phyloP scores from a whole-genome alignment of 1,140 invertebrate species.

The Cydia splendana region DNA sequence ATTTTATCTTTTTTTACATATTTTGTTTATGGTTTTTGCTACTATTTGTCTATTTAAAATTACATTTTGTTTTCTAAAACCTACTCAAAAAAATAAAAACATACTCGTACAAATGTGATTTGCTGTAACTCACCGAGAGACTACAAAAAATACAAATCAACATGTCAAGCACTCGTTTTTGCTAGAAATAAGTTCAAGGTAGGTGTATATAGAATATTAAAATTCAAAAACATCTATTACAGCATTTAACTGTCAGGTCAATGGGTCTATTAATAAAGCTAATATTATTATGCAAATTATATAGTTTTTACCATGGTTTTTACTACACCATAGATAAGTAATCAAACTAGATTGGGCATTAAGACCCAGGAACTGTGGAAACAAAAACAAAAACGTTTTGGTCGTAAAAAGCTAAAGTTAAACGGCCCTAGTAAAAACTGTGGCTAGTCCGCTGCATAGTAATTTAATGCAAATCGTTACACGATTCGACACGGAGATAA shows the following conservation, averaged over 20 bases:
- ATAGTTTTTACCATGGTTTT: not conserved
- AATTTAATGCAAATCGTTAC: conserved; percentile 3
- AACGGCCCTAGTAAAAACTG: not conserved
- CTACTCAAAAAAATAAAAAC: no score
- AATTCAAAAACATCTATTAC: no score
- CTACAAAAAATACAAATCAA: not conserved
- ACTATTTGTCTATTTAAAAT: no score
- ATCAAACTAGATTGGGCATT: not conserved
- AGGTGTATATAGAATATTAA: no score
- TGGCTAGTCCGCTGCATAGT: not conserved
- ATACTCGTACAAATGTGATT: no score
- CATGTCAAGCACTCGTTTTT: no score
- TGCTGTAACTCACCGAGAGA: no score
- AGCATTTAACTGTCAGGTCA: not conserved
- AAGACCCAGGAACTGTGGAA: conserved; percentile 7
- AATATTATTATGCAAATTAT: not conserved
- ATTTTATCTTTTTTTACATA: no score
- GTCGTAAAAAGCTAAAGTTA: conserved; percentile 1
- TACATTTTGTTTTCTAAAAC: no score
- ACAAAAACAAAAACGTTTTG: not conserved
- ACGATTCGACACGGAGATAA: conserved; percentile 4
- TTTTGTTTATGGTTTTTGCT: no score
- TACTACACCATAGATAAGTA: not conserved
- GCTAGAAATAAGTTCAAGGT: not conserved
- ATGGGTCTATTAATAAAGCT: not conserved